Base-by-base conservation (phyloP, 2,113 vertebrate species). In the Rhinichthys klamathensis region DNA sequence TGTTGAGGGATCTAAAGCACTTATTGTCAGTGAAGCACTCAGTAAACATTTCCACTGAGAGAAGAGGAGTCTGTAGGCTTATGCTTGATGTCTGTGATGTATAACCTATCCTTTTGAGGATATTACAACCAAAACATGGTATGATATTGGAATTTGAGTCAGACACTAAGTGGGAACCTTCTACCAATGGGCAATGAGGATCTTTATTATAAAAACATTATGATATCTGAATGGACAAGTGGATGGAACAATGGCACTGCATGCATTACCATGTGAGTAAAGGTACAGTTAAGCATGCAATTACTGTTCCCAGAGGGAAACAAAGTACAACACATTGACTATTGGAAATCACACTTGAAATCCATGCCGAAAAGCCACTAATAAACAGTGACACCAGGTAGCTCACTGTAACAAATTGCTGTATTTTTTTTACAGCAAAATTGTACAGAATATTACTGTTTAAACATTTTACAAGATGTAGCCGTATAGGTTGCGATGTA, bases 21-120 rank as follows among this genome's bases (percentile, higher is more conserved):
- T 51, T 79, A 67, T 87, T 84, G 80, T 35, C 75, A 82, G 78
- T 76, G 30, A 46, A 10, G 56, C 73, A 84, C 72, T 82, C 54
- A 61, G 74, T 82, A 65, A 25, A 75, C 30, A 32, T 11, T 67
- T 79, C 38, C n/a, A 74, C 44, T 73, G 54, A 30, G 77, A 72
- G 58, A 1, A 80, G 35, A 38, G 8, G 25, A 46, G n/a, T 56
- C 51, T 35, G 51, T 49, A 60, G 80, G 56, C 54, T 60, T 54
- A 73, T 49, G 35, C 76, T 67, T 27, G 74, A 69, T 54, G 49
- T 69, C 75, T 61, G 65, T 80, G 84, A 80, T 44, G 10, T 49
- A 79, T 69, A 49, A 79, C 58, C 67, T 83, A 58, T 83, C 38
- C 25, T 54, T 74, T 11, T 30, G 25, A 76, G 60, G 67, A 65